Base-by-base conservation (phyloP, 2,797 vertebrate genomes). In the Emydoidea blandingii region DNA sequence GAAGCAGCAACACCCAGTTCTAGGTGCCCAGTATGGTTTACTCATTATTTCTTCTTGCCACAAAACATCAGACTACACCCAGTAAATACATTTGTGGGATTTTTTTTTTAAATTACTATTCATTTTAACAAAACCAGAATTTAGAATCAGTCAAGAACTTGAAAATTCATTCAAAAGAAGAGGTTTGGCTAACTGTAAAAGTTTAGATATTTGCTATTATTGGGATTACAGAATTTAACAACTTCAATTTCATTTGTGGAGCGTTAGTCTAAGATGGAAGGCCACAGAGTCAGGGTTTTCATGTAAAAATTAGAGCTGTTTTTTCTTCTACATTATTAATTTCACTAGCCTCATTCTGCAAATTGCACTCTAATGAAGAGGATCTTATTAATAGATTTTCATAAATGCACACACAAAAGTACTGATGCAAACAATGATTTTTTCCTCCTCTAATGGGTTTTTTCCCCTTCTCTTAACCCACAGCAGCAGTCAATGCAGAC, bases 161-260 rank as follows among this genome's bases (percentile, higher is more conserved):
- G 65, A 57, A 27, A 81, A 15, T 9, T 27, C 25, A 76, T 50
- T 59, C 3, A 12, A 47, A 53, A 81, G 34, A 49, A 74, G 47
- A 65, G 21, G 7, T 76, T 10, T 88, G 15, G 82, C 15, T 34
- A 76, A 9, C 37, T 34, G 54, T 34, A 86, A 10, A 72, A 15
- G 8, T 86, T 90, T 76, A 50, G 78, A 50, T 84, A 53, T 78
- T 87, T 86, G 29, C 79, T 47, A 81, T 8, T 81, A 88, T 91
- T 80, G 84, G 74, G 83, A 47, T 54, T 81, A 72, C 25, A 87
- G 27, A 85, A 90, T 85, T 78, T 81, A 86, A 90, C 81, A 91
- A 85, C 5, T 90, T 62, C 50, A n/a, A 54, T 78, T 68, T 57
- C 53, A 90, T n/a, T 91, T 83, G 25, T 56, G 83, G 53, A 87